These are phyloP conservation scores for Brienomyrus longianalis DNA, from an alignment of 2,113 vertebrate genomes.

Conservation along the genomic window DNA sequence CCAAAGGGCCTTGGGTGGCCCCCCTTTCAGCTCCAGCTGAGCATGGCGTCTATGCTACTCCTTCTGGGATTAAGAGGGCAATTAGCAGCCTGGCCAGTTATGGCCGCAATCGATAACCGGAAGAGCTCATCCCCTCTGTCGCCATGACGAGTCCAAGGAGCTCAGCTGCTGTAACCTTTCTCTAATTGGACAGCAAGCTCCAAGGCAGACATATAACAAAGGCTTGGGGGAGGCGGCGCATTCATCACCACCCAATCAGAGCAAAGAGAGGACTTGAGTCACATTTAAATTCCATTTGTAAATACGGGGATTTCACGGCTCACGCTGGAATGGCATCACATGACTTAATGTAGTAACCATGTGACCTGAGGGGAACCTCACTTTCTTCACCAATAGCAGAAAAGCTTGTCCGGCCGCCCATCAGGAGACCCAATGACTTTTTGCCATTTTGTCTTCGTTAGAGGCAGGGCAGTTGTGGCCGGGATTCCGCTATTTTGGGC, in stretches of 20 bases:
- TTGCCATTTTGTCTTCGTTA: not conserved
- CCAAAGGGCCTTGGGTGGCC: not conserved
- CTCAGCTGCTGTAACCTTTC: not conserved
- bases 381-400: not conserved
- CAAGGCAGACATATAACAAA: not conserved
- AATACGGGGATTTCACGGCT: not conserved
- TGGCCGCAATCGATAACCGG: not conserved
- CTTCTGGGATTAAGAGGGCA: not conserved
- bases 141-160: conserved; percentile 8
- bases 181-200: not conserved
- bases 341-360: not conserved
- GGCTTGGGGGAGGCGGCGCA: not conserved
- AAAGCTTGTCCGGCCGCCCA: not conserved
- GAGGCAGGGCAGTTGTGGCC: not conserved
- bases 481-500: not conserved
- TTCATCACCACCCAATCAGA: not conserved
- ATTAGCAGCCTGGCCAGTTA: not conserved
- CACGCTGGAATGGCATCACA: not conserved
- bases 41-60: not conserved
- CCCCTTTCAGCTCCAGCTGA: not conserved
- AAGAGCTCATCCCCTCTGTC: not conserved
- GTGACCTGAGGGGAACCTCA: not conserved
- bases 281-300: no score
- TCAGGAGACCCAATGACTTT: not conserved
- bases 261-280: not conserved